Evolutionary conservation across 2,888 invertebrate genomes (phyloP).

Genomic region (Meliscaeva auricollis): DNA sequence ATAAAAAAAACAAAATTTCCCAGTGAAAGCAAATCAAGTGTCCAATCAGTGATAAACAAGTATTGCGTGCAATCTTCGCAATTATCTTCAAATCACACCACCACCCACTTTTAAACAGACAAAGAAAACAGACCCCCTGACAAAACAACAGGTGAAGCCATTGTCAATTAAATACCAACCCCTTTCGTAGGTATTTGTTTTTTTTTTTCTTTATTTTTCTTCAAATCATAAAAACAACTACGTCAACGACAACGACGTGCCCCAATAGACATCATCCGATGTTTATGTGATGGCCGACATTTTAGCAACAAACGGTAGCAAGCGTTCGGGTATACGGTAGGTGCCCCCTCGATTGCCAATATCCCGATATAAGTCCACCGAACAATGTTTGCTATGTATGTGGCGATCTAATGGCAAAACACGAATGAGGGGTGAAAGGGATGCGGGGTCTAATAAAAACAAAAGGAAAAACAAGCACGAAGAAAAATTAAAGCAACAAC

Average conservation of each 20-base stretch:
- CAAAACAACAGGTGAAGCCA: slow-evolving; percentile 62
- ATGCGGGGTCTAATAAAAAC: slow-evolving; percentile 9
- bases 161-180: slow-evolving; percentile 48
- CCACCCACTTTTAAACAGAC: background rate
- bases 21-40: slow-evolving; percentile 7
- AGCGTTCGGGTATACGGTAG: background rate
- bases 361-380: slow-evolving; percentile 17
- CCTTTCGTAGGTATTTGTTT: background rate
- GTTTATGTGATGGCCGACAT: slow-evolving; percentile 62
- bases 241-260: slow-evolving; percentile 60
- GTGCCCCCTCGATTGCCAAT: slow-evolving; percentile 2
- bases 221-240: slow-evolving; percentile 44
- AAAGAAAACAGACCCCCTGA: slow-evolving; percentile 14
- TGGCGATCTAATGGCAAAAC: slow-evolving; percentile 61
- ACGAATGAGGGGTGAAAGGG: background rate
- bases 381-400: slow-evolving; percentile 9
- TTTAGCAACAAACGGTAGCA: slow-evolving; percentile 51
- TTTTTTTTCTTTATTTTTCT: slow-evolving; percentile 6
- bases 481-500: slow-evolving; percentile 28
- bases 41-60: slow-evolving; percentile 49
- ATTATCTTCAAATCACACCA: background rate
- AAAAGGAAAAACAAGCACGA: slow-evolving; percentile 24
- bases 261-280: slow-evolving; percentile 67
- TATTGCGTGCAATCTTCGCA: slow-evolving; percentile 22
- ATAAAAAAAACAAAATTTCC: background rate